phyloP scores from a whole-genome alignment of 1,140 invertebrate species.

The Panagrolaimus sp. region DNA sequence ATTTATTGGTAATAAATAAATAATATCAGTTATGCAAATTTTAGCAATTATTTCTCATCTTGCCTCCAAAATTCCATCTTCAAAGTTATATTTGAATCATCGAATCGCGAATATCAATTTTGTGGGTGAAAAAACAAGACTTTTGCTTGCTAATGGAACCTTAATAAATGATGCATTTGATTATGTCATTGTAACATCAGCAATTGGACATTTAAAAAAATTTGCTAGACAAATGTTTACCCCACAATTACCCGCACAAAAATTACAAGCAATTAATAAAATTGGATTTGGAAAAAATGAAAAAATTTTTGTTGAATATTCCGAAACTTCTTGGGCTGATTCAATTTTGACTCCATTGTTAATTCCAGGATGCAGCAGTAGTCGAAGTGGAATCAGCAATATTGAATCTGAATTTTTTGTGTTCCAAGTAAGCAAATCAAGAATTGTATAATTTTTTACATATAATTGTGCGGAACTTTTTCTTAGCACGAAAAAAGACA shows the following conservation, averaged over 20 bases:
- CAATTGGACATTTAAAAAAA: slow-evolving; percentile 82
- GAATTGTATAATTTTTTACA: no score
- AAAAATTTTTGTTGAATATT: slow-evolving; percentile 87
- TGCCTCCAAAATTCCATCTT: neutral
- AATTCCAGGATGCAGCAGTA: neutral
- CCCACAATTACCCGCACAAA: slow-evolving; percentile 75
- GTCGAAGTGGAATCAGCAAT: slow-evolving; percentile 19
- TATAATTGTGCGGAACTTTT: no score
- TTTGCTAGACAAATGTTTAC: slow-evolving; percentile 72
- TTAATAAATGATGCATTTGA: slow-evolving; percentile 60
- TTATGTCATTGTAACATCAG: slow-evolving; percentile 83
- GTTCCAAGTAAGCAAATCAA: neutral
- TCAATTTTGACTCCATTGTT: slow-evolving; percentile 25
- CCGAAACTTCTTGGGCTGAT: slow-evolving; percentile 69
- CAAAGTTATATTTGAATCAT: slow-evolving; percentile 19
- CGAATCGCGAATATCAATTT: slow-evolving; percentile 26
- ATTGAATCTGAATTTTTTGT: slow-evolving; percentile 20
- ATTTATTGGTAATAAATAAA: no score
- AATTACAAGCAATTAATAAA: slow-evolving; percentile 74
- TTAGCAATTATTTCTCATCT: slow-evolving; percentile 22
- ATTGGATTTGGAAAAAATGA: slow-evolving; percentile 23
- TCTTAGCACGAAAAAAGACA: no score
- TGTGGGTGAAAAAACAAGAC: slow-evolving; percentile 3
- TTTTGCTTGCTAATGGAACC: slow-evolving; percentile 18
- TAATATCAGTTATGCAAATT: no score